Evolutionary conservation across 2,888 invertebrate genomes (phyloP).

Genomic region (Cheilosia grossa): DNA sequence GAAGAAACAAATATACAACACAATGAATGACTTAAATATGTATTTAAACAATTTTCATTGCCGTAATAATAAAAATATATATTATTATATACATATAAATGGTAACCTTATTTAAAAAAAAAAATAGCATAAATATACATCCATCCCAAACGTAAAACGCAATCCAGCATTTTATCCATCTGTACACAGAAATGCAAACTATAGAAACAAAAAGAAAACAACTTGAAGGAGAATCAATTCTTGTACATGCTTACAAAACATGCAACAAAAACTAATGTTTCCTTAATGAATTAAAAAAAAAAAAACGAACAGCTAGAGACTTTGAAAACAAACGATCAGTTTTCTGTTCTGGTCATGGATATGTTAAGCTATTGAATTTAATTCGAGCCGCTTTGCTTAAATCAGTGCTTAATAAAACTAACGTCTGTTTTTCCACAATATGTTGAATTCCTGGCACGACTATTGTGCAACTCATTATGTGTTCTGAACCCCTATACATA

Average conservation of each 20-base stretch:
- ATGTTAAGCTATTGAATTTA: no score
- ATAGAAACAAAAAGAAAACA: not conserved
- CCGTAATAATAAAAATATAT: constrained; percentile 55
- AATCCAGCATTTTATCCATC: constrained; percentile 38
- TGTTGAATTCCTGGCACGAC: no score
- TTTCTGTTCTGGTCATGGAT: no score
- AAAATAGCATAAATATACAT: constrained; percentile 53
- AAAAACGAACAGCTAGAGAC: not conserved
- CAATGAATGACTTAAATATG: constrained; percentile 61
- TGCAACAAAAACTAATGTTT: constrained; percentile 9
- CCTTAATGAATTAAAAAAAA: not conserved
- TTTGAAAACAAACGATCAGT: no score
- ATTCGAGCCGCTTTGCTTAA: no score
- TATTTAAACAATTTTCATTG: constrained; percentile 68
- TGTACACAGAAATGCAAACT: constrained; percentile 59
- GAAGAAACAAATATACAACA: constrained; percentile 71
- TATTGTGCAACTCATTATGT: no score
- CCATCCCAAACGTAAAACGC: constrained; percentile 19
- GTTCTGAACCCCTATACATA: no score
- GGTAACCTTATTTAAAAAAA: constrained; percentile 42
- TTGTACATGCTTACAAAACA: not conserved
- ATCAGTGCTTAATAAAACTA: no score
- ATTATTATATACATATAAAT: constrained; percentile 72
- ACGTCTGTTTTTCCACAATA: no score
- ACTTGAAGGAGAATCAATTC: constrained; percentile 2